Percentiles rank a stretch among this genome's conserved stretches.
Conservation (phyloP, 2,797 vertebrate species). For the Lateolabrax maculatus region DNA sequence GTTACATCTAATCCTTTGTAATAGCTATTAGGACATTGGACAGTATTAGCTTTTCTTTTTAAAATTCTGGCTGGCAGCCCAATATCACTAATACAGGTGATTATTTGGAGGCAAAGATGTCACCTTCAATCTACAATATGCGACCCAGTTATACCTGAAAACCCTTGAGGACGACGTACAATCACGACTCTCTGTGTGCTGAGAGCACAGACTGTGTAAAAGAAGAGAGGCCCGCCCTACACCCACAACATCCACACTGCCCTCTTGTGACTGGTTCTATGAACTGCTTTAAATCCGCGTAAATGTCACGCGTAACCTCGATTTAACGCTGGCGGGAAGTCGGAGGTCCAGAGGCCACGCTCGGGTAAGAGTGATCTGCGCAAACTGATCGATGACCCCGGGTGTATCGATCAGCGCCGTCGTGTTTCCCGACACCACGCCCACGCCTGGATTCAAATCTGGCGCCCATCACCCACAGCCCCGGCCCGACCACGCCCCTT, state of each 20-base stretch:
- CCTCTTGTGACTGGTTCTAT: slow-evolving; percentile 59
- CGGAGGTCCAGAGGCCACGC: rapidly evolving
- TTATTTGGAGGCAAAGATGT: neutral
- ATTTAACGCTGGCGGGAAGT: rapidly evolving
- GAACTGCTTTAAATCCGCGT: slow-evolving; percentile 8
- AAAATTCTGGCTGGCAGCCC: neutral
- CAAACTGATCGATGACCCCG: neutral
- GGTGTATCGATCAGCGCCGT: neutral
- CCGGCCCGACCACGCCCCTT: slow-evolving; percentile 53
- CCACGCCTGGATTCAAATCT: slow-evolving; percentile 77
- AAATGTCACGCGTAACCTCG: neutral
- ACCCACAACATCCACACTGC: slow-evolving; percentile 34
- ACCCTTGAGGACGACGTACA: neutral
- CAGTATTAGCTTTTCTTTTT: neutral
- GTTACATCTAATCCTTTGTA: neutral
- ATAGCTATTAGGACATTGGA: neutral
- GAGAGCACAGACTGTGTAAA: too few relatives aligned
- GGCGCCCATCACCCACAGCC: slow-evolving; percentile 62
- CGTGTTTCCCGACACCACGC: slow-evolving; percentile 50
- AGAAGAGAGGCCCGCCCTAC: neutral
- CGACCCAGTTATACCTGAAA: neutral
- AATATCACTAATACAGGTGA: neutral
- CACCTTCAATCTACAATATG: neutral
- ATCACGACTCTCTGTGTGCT: slow-evolving; percentile 24
- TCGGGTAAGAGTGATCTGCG: neutral